These are phyloP conservation scores for Plagiodera versicolora DNA, from an alignment of 2,888 invertebrate species.

Conservation along the genomic window DNA sequence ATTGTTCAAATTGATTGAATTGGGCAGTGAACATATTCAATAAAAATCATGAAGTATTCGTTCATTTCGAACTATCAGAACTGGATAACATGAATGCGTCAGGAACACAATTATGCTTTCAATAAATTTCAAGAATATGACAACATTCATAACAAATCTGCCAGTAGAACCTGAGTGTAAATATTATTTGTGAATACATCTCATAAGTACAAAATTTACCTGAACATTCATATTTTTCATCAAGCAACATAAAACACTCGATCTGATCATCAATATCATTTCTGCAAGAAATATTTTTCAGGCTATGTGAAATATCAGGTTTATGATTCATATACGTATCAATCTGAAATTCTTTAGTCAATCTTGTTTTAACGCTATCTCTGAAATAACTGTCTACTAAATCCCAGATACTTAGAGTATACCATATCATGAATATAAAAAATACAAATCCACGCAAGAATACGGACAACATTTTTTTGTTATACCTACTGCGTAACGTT, in stretches of 20 bases:
- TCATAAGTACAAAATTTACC: not conserved
- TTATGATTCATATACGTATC: conserved; percentile 36
- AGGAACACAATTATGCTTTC: too few relatives aligned
- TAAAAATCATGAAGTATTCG: too few relatives aligned
- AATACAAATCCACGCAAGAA: conserved; percentile 67
- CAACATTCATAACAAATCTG: not conserved
- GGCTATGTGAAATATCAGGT: conserved; percentile 11
- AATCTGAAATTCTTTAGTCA: conserved; percentile 54
- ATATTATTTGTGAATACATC: not conserved
- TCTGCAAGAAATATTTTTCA: not conserved
- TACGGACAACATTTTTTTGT: conserved; percentile 63
- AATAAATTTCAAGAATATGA: too few relatives aligned
- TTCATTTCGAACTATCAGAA: too few relatives aligned
- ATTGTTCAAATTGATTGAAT: too few relatives aligned
- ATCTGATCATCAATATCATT: not conserved
- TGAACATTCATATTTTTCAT: not conserved
- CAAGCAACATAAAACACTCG: not conserved
- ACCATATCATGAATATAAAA: conserved; percentile 70
- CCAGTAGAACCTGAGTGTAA: not conserved
- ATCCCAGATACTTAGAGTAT: conserved; percentile 69
- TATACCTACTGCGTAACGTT: not conserved
- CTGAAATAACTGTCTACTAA: conserved; percentile 76
- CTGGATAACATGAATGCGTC: too few relatives aligned
- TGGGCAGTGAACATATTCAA: too few relatives aligned
- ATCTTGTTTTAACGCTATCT: conserved; percentile 66